Evolutionary conservation across 2,113 vertebrate genomes (phyloP).

Genomic region (Antennarius striatus): DNA sequence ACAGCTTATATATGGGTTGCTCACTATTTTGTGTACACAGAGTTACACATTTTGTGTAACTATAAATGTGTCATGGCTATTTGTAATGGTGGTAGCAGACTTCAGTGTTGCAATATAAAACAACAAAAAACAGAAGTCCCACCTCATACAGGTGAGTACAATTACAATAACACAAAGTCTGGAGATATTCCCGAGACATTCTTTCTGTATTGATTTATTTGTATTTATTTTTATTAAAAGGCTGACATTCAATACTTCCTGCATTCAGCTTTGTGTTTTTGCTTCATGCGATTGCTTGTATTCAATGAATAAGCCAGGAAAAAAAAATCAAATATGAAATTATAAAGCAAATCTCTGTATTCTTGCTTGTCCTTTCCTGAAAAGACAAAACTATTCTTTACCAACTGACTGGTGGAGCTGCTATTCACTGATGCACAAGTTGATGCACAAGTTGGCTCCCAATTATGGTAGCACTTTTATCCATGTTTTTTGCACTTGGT

Average conservation of each 20-base stretch:
- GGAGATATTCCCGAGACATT: too few species aligned
- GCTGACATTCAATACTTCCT: not conserved
- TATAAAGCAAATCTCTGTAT: not conserved
- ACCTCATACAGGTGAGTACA: too few species aligned
- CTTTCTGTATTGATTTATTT: too few species aligned
- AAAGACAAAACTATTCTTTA: not conserved
- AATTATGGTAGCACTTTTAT: not conserved
- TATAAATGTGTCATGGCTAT: too few species aligned
- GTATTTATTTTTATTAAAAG: too few species aligned
- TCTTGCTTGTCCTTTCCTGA: not conserved
- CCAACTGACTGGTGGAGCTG: not conserved
- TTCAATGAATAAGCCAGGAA: not conserved
- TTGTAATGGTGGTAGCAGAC: too few species aligned
- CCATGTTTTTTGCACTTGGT: constrained; percentile 1
- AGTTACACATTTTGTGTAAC: too few species aligned
- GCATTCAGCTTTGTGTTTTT: not conserved
- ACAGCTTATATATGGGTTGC: too few species aligned
- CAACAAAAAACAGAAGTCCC: too few species aligned
- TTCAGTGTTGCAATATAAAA: too few species aligned
- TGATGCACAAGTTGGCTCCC: constrained; percentile 8
- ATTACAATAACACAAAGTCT: too few species aligned
- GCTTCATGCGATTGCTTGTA: not conserved
- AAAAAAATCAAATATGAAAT: not conserved
- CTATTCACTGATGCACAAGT: not conserved
- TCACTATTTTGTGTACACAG: too few species aligned